Base-by-base conservation (phyloP, 2,113 vertebrate genomes). In the Rhinopomastus cyanomelas region DNA sequence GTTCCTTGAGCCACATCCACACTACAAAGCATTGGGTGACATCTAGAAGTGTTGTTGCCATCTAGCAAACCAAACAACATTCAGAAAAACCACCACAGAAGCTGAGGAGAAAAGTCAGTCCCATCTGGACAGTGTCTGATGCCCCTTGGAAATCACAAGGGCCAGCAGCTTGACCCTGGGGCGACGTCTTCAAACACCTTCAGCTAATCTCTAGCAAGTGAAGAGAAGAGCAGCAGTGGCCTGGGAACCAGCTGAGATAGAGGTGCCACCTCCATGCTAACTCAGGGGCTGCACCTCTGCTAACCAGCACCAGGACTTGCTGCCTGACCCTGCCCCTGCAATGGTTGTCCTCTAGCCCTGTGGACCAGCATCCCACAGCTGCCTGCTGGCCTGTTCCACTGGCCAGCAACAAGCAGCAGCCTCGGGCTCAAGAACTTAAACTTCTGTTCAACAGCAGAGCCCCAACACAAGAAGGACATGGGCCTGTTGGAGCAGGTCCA, bases 241-340 rank as follows among this genome's bases (percentile, higher is more conserved):
- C 27, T 44, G 56, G 73, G 60, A 86, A 53, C 32, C 11, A 30
- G 51, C 22, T 51, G 52, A 0, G 22, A 56, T 4, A 59, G 72
- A 82, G 89, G 67, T 59, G 26, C 39, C 65, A 42, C 5, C 53
- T 51, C 78, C 26, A 1, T 15, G 44, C 17, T 74, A 71, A 44
- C 23, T 32, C 2, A 2, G 0, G 1, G 42, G 16, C 17, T 77
- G 15, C 5, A 12, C 32, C 15, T 36, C 52, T 22, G 21, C 16
- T 37, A 66, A 1, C 8, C 52, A 32, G 14, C 14, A 30, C 32
- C 69, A 81, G 48, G 37, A 26, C 30, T 53, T 48, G 3, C 46
- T 77, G 18, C 36, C 23, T n/a, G 66, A 23, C 51, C 0, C 0
- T 42, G 11, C 0, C 7, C 12, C 21, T 27, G 22, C 1, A 2